These are phyloP conservation scores for Lampropteryx suffumata DNA, from an alignment of 2,888 invertebrate species.

Conservation along the genomic window DNA sequence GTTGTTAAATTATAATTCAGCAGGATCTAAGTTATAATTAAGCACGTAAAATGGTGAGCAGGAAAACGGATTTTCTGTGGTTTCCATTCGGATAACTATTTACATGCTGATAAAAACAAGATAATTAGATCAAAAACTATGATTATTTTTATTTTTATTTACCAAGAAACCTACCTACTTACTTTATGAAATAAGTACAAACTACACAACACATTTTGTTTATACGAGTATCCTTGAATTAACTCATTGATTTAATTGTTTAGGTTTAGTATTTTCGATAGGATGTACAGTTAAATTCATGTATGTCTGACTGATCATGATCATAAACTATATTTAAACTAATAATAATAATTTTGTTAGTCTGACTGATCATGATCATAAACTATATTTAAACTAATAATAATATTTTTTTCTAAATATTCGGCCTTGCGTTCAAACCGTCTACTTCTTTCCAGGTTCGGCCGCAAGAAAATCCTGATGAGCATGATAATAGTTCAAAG, in stretches of 20 bases:
- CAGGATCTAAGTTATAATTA: constrained; percentile 1
- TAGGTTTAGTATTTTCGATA: neutral
- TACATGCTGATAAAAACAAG: constrained; percentile 2
- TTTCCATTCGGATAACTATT: constrained; percentile 8
- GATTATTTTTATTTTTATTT: too few species aligned
- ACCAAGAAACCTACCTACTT: too few species aligned
- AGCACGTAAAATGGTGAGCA: neutral
- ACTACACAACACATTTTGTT: neutral
- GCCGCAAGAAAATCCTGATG: constrained; percentile 89
- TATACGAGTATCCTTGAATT: constrained; percentile 12
- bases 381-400: too few species aligned
- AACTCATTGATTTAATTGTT: neutral
- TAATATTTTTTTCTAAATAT: too few species aligned
- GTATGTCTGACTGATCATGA: too few species aligned
- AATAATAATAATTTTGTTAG: too few species aligned
- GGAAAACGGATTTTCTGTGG: constrained; percentile 9
- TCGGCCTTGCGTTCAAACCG: too few species aligned
- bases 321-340: too few species aligned
- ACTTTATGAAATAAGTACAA: too few species aligned
- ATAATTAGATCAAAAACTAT: neutral
- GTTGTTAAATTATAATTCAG: constrained; percentile 17
- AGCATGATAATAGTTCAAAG: constrained; percentile 87
- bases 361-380: too few species aligned
- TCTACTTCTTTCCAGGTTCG: constrained; percentile 84
- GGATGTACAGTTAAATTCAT: too few species aligned